Evolutionary conservation across 2,797 vertebrate species (phyloP), one percentile per base, ranked within the genome.

Genomic region (Schizopygopsis malacanthus): DNA sequence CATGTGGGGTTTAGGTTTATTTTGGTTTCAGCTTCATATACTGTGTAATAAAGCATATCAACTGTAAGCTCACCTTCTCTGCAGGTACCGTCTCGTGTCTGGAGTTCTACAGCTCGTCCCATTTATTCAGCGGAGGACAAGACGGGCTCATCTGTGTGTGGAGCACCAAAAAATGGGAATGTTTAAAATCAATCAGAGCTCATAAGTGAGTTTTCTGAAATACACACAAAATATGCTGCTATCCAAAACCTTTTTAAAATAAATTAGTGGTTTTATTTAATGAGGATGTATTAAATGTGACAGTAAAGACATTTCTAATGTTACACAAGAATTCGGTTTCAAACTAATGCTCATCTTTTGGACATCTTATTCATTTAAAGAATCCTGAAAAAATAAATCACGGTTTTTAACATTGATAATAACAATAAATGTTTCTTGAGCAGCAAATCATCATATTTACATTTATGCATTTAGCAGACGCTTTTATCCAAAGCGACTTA

Each of bases 91-190:
- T 97, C 89, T 96, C 97, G 16, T 99, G 98, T 87, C 93, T 99
- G 81, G 97, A 98, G 93, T 99, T 99, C 89, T 96, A 96, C 20
- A 96, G 97, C 16, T 91, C 91, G 2, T 91, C 96, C 39, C 97
- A 99, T 91, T 93, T 99, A 6, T 92, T 99, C 89, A 99, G 98
- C 43, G 98, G 98, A 84, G 97, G 95, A 3, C 97, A 99, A 78
- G 98, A 99, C 1, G 98, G 98, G 54, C 93, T 98, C 20, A 91
- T 99, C 56, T 99, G 98, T 92, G 96, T 99, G 85, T 99, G 98
- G 98, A 95, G 95, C 89, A 97, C 96, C 0, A 98, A 97, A 93
- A 98, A 95, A 87, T 99, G 98, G 98, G 97, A 98, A 81, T 99
- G 98, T 88, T 91, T 98, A 79, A 98, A 98, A 91, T 95, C 97